phyloP scores from a whole-genome alignment of 2,113 vertebrate species.

The Paramormyrops kingsleyae region DNA sequence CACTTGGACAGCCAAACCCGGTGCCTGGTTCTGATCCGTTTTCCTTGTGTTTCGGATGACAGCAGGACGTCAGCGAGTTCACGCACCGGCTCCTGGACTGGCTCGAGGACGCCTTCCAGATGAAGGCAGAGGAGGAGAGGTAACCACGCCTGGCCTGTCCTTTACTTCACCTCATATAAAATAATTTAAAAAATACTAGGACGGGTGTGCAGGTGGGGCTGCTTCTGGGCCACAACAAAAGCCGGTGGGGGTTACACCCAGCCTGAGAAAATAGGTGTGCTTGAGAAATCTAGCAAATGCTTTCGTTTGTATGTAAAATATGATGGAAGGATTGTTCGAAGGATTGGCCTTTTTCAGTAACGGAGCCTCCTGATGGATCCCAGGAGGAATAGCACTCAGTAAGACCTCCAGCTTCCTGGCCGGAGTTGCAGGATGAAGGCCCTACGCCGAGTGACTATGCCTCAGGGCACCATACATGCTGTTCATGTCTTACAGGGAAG shows the following conservation, averaged over 20 bases:
- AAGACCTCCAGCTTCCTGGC: not conserved
- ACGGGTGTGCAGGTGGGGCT: not conserved
- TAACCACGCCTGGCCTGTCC: constrained; percentile 38
- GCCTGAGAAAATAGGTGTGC: not conserved
- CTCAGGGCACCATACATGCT: not conserved
- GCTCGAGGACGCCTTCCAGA: constrained; percentile 80
- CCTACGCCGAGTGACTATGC: not conserved
- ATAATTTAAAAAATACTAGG: not conserved
- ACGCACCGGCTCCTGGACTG: constrained; percentile 76
- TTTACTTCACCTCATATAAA: not conserved
- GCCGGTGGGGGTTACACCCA: not conserved
- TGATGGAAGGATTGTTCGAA: not conserved
- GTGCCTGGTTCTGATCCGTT: not conserved
- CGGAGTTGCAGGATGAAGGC: too few species aligned
- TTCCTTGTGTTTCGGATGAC: constrained; percentile 28
- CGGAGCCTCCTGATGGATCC: not conserved
- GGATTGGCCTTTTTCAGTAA: not conserved
- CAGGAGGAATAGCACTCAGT: not conserved
- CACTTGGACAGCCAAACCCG: not conserved
- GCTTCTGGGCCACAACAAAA: not conserved
- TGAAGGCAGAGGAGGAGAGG: constrained; percentile 76
- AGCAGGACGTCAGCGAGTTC: constrained; percentile 82
- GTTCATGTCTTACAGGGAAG: constrained; percentile 68
- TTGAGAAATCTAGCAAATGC: not conserved
- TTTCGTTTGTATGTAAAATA: not conserved